Evolutionary conservation across 2,797 vertebrate species (phyloP).

Genomic region (Catostomus latipinnis): DNA sequence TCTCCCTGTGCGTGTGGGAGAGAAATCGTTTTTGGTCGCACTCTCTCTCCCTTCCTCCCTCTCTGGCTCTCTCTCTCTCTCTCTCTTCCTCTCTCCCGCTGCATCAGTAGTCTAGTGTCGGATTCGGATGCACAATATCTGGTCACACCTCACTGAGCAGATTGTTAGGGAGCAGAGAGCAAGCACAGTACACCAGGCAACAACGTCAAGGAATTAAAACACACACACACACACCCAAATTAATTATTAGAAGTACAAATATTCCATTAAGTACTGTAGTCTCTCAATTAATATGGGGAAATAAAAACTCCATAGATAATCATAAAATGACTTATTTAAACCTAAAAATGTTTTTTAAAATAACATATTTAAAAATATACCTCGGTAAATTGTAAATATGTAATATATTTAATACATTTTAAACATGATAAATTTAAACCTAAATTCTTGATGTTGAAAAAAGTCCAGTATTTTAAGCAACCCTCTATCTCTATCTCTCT

Average conservation of each 20-base stretch:
- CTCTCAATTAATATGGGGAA: too few species aligned
- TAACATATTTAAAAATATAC: too few species aligned
- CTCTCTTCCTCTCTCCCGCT: conserved; percentile 46
- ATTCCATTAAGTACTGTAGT: too few species aligned
- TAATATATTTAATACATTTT: too few species aligned
- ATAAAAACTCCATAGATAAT: too few species aligned
- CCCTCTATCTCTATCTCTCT: background rate
- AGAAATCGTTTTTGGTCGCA: conserved; percentile 51
- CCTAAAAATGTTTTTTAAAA: background rate
- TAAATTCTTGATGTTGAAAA: background rate
- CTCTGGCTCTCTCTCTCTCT: conserved; percentile 40
- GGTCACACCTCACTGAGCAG: conserved; percentile 77
- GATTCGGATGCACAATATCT: conserved; percentile 72
- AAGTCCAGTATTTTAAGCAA: background rate
- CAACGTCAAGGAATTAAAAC: conserved; percentile 25
- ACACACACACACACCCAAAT: too few species aligned
- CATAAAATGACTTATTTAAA: too few species aligned
- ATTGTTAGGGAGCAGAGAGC: conserved; percentile 74
- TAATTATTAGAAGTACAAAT: too few species aligned
- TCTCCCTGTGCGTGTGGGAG: conserved; percentile 42
- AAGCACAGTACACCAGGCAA: conserved; percentile 54
- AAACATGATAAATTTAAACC: background rate
- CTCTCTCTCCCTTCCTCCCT: conserved; percentile 53
- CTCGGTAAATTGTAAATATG: too few species aligned
- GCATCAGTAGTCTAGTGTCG: conserved; percentile 70